These are phyloP conservation scores for Endomychus coccineus DNA, from an alignment of 2,888 invertebrate species.

Conservation along the genomic window DNA sequence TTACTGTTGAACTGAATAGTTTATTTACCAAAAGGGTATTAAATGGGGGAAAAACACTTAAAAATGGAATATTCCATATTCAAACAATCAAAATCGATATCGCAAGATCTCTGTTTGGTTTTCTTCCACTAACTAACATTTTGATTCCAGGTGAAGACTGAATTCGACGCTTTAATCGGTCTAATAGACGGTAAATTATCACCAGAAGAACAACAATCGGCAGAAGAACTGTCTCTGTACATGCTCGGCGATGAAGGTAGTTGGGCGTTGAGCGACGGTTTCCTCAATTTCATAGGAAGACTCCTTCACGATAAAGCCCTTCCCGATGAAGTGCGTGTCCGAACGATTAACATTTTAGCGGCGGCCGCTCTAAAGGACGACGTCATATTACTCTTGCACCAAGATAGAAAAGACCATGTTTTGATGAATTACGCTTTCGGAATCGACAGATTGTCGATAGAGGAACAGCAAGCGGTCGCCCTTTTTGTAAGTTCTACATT, in stretches of 20 bases:
- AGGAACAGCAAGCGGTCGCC: constrained; percentile 73
- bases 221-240: constrained; percentile 82
- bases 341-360: constrained; percentile 63
- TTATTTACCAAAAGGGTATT: too few species aligned
- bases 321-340: constrained; percentile 54
- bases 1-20: too few species aligned
- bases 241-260: constrained; percentile 83
- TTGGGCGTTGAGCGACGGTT: constrained; percentile 87
- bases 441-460: constrained; percentile 64
- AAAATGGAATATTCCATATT: too few species aligned
- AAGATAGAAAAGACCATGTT: constrained; percentile 81
- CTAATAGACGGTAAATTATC: constrained; percentile 64
- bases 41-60: too few species aligned
- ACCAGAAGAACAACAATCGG: constrained; percentile 65
- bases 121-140: too few species aligned
- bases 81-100: too few species aligned
- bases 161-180: constrained; percentile 65
- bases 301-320: constrained; percentile 55
- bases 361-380: constrained; percentile 80
- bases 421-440: constrained; percentile 80
- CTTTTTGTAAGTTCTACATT: constrained; percentile 59
- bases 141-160: constrained; percentile 56
- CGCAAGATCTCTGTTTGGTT: too few species aligned
- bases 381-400: constrained; percentile 80
- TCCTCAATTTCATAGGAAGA: constrained; percentile 69